Base-by-base conservation (phyloP, 2,113 vertebrate genomes). In the Cyanoramphus novaezelandiae region DNA sequence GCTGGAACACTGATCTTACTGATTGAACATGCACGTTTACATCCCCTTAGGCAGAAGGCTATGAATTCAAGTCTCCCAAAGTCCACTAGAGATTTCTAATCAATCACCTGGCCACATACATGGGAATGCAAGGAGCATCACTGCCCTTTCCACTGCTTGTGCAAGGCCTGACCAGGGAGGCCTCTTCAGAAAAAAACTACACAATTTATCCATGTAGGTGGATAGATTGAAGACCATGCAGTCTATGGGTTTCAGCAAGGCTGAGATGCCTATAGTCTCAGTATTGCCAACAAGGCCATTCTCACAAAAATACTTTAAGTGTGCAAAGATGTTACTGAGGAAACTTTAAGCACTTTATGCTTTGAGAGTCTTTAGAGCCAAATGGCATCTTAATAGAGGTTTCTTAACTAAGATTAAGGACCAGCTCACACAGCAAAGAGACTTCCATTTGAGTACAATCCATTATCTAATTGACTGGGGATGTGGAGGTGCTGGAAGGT, bases 161-260 rank as follows among this genome's bases (percentile, higher is more conserved):
- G 11, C 20, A 84, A 55, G 29, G 16, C n/a, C 28, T 75, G 53
- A 59, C 13, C 8, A 79, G 33, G 67, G n/a, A 77, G 28, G 12
- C 1, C 3, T 67, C 29, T 53, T 91, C 28, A 43, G 27, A 44
- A 86, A 76, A 69, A n/a, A 8, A 0, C 0, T 2, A 9, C 18
- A 27, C 10, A 37, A 17, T 19, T 46, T 78, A 69, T 10, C 15
- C 7, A 24, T 2, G 4, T 35, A 84, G 10, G 10, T 78, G 37
- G 4, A 37, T 28, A 75, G 23, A 16, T 5, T n/a, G 31, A 86
- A 84, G n/a, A 89, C 23, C 16, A 28, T 0, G 0, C 14, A 47
- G 14, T n/a, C 60, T 52, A 3, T n/a, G 41, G 9, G 21, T 53
- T 41, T 89, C 28, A 78, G 31, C 43, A 82, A 68, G 63, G 25